Evolutionary conservation across 1,140 invertebrate genomes (phyloP).

Genomic region (Monomorium pharaonis): DNA sequence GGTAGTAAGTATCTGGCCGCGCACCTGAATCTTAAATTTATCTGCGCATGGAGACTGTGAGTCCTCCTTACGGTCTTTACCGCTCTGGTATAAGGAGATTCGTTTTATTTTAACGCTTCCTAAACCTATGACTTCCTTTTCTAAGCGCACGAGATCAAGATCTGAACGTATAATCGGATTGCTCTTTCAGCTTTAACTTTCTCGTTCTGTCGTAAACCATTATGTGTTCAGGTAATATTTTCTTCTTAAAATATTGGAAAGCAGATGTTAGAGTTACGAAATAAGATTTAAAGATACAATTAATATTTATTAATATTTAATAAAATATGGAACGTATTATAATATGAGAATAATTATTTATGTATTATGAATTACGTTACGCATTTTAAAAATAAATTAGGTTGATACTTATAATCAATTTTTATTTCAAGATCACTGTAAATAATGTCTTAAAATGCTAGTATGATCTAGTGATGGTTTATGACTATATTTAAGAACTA

Average conservation of each 20-base stretch:
- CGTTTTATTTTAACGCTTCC: slow-evolving; percentile 78
- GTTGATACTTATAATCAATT: no score
- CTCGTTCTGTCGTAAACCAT: background rate
- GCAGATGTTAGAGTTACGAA: background rate
- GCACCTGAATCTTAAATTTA: slow-evolving; percentile 78
- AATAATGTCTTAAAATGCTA: no score
- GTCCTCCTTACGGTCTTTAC: slow-evolving; percentile 69
- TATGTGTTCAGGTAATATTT: background rate
- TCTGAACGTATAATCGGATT: background rate
- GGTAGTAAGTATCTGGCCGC: slow-evolving; percentile 75
- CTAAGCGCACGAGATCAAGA: background rate
- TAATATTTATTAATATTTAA: no score
- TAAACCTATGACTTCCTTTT: slow-evolving; percentile 63
- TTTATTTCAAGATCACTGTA: no score
- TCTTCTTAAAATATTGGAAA: background rate
- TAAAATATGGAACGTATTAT: no score
- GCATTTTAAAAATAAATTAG: background rate
- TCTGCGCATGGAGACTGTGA: slow-evolving; percentile 71
- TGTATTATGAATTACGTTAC: background rate
- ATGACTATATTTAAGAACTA: no score
- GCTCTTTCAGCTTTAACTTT: slow-evolving; percentile 10
- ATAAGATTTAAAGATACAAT: background rate
- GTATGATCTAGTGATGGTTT: no score
- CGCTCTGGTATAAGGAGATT: slow-evolving; percentile 68
- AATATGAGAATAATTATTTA: background rate